Percentiles rank a stretch among this genome's conserved stretches.
Conservation (phyloP, 2,888 invertebrate genomes). For the Polia nebulosa region DNA sequence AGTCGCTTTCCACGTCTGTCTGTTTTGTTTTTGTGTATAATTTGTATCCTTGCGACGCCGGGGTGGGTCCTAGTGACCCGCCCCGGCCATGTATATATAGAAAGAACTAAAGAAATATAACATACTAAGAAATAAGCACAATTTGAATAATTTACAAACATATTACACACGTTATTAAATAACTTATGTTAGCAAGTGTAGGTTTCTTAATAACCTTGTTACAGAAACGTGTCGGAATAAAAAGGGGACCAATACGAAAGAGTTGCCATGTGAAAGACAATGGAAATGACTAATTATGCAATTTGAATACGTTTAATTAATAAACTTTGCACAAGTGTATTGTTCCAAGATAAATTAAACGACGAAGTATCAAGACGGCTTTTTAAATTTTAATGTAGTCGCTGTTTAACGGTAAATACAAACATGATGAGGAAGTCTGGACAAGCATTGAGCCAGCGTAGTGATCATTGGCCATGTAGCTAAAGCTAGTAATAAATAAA, state of each 20-base stretch:
- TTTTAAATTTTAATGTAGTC: not conserved
- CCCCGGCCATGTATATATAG: no score
- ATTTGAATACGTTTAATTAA: slow-evolving; percentile 34
- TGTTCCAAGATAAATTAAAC: not conserved
- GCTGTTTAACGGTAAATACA: not conserved
- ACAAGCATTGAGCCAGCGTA: not conserved
- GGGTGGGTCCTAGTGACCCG: no score
- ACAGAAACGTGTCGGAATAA: not conserved
- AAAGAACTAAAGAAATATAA: no score
- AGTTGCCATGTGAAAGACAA: slow-evolving; percentile 3
- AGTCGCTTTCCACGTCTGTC: no score
- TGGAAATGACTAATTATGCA: not conserved
- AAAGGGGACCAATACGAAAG: slow-evolving; percentile 3
- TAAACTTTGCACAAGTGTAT: slow-evolving; percentile 13
- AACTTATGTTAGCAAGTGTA: not conserved
- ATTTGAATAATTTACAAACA: no score
- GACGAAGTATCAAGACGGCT: not conserved
- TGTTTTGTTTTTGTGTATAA: no score
- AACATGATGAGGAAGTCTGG: not conserved
- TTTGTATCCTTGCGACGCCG: no score
- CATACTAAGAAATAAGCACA: no score
- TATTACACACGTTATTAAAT: not conserved
- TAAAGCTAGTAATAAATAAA: no score
- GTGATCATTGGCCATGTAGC: no score
- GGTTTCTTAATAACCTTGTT: slow-evolving; percentile 16